Conservation (phyloP, 2,797 vertebrate genomes). For the Chiroxiphia lanceolata region DNA sequence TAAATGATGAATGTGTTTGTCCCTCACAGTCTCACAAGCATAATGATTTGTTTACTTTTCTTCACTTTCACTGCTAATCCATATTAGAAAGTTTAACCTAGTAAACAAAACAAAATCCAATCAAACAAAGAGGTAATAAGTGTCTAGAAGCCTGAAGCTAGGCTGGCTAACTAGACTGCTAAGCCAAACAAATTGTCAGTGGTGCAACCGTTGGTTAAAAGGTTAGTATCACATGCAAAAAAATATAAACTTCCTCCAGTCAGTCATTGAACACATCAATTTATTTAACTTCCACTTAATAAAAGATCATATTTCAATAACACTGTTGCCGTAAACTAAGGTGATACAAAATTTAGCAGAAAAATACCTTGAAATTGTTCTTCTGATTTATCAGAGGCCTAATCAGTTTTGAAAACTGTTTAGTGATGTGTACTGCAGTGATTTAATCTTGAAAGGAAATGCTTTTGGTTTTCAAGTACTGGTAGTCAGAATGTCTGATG, state of each 20-base stretch:
- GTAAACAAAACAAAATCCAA: slow-evolving; percentile 20
- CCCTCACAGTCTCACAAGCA: not conserved
- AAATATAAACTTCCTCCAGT: not conserved
- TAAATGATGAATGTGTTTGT: slow-evolving; percentile 49
- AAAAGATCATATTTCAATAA: not conserved
- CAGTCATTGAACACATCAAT: not conserved
- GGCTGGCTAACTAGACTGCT: not conserved
- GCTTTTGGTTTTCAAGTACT: not conserved
- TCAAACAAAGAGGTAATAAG: not conserved
- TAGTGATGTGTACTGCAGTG: not conserved
- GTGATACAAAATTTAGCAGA: not conserved
- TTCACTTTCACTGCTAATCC: slow-evolving; percentile 14
- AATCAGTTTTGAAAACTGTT: not conserved
- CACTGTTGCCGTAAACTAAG: not conserved
- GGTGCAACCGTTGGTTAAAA: not conserved
- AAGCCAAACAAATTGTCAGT: not conserved
- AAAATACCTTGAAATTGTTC: not conserved
- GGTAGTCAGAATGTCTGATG: not conserved
- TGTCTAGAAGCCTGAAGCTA: not conserved
- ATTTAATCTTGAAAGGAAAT: not conserved
- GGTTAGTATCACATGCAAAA: not conserved
- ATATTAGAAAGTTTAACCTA: slow-evolving; percentile 10
- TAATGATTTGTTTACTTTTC: slow-evolving; percentile 28
- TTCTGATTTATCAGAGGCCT: not conserved
- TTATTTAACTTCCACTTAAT: not conserved